phyloP scores from a whole-genome alignment of 2,797 vertebrate species.

The Sarcoramphus papa region DNA sequence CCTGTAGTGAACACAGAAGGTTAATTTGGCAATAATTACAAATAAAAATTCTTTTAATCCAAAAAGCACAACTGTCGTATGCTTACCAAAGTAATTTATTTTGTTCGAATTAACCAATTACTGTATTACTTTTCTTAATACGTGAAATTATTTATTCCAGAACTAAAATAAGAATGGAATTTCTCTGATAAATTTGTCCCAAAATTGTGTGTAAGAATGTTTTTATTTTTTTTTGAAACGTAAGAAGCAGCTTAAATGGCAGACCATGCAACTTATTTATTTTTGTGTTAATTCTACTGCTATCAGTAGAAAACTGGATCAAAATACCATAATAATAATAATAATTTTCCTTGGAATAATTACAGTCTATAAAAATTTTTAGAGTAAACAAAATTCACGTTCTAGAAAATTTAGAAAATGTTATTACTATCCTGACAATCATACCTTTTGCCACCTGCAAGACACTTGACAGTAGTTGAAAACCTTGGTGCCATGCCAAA shows the following conservation, averaged over 20 bases:
- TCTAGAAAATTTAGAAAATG: background rate
- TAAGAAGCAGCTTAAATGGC: background rate
- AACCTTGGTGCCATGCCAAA: background rate
- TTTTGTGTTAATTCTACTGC: background rate
- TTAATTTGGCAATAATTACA: constrained; percentile 22
- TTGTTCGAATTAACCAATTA: background rate
- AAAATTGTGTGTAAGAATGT: background rate
- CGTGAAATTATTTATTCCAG: background rate
- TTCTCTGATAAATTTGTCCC: background rate
- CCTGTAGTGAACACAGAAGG: background rate
- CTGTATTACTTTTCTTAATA: background rate
- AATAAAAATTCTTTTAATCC: background rate
- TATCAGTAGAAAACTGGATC: background rate
- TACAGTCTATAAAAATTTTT: background rate
- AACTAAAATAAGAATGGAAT: background rate
- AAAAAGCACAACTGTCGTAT: background rate
- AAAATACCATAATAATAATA: background rate
- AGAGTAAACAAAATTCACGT: background rate
- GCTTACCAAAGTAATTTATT: background rate
- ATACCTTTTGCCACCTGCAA: background rate
- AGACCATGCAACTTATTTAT: background rate
- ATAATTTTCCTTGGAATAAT: background rate
- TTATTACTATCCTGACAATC: background rate
- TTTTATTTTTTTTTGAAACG: background rate
- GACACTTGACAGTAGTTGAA: background rate